These are phyloP conservation scores for Leiothrix lutea DNA, from an alignment of 2,113 vertebrate genomes.

Conservation along the genomic window DNA sequence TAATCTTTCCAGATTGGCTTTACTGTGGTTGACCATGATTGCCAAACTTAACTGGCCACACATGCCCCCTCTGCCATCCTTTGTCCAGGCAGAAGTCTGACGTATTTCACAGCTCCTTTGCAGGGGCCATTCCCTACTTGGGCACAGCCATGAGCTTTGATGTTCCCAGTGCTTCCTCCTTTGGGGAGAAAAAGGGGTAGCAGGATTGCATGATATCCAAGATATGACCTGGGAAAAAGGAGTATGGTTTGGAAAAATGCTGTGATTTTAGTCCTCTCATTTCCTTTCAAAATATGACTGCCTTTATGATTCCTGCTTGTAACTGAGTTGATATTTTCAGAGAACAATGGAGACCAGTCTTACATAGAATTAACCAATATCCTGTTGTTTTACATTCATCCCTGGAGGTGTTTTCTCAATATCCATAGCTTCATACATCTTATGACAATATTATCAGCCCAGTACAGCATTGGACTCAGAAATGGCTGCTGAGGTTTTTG, in stretches of 20 bases:
- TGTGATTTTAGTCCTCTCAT: background rate
- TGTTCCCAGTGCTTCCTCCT: background rate
- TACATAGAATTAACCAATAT: background rate
- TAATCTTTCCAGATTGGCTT: background rate
- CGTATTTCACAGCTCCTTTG: background rate
- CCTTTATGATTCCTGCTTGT: background rate
- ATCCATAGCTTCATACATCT: background rate
- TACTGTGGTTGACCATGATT: background rate
- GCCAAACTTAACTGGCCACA: background rate
- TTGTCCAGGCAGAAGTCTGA: background rate
- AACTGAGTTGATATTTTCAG: background rate
- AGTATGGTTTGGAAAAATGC: background rate
- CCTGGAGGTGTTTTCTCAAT: background rate
- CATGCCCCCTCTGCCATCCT: accelerated
- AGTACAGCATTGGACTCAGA: background rate
- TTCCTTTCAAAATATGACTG: background rate
- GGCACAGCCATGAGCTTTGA: background rate
- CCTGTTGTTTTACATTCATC: background rate
- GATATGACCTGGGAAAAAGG: background rate
- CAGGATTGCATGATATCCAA: background rate
- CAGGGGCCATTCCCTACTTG: background rate
- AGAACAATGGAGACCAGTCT: background rate
- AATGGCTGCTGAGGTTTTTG: background rate
- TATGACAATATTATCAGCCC: background rate
- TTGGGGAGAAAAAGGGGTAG: background rate